A percentile compares a stretch with the other conserved stretches of the same genome.
Evolutionary conservation across 1,140 invertebrate genomes (phyloP).

Genomic region (Drosophila ercepeae): DNA sequence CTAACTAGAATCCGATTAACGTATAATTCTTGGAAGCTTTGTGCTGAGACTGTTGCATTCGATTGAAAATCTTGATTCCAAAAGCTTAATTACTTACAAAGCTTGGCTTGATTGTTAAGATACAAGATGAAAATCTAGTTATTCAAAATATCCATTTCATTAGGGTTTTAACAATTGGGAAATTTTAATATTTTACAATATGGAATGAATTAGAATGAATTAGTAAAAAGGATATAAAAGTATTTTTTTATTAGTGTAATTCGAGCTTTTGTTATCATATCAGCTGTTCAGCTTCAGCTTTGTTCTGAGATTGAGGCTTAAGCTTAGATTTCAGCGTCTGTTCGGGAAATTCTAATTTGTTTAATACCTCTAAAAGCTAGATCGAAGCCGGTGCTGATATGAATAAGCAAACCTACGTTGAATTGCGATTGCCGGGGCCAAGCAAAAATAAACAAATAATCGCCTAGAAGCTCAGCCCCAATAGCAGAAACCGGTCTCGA

Average conservation of each 20-base stretch:
- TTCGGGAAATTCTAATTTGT: slow-evolving; percentile 7
- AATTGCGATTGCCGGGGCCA: slow-evolving; percentile 18
- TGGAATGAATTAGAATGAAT: no score
- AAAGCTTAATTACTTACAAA: slow-evolving; percentile 24
- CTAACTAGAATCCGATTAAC: slow-evolving; percentile 19
- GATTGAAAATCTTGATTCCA: slow-evolving; percentile 26
- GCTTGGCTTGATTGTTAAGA: slow-evolving; percentile 22
- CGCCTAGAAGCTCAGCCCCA: neutral
- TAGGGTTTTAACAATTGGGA: no score
- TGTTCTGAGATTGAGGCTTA: neutral
- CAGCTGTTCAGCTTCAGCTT: slow-evolving; percentile 26
- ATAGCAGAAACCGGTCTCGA: slow-evolving; percentile 8
- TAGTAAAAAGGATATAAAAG: neutral
- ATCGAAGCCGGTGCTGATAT: slow-evolving; percentile 15
- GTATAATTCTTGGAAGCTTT: slow-evolving; percentile 21
- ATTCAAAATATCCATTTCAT: no score
- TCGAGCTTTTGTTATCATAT: slow-evolving; percentile 20
- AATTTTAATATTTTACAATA: no score
- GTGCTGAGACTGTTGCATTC: slow-evolving; percentile 17
- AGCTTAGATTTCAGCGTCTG: neutral
- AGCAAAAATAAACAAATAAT: slow-evolving; percentile 35
- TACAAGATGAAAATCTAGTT: no score
- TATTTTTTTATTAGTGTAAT: slow-evolving; percentile 13
- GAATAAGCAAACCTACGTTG: slow-evolving; percentile 6
- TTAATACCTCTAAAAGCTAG: slow-evolving; percentile 7